Conservation (phyloP, 2,113 vertebrate species). For the Tachycineta bicolor region DNA sequence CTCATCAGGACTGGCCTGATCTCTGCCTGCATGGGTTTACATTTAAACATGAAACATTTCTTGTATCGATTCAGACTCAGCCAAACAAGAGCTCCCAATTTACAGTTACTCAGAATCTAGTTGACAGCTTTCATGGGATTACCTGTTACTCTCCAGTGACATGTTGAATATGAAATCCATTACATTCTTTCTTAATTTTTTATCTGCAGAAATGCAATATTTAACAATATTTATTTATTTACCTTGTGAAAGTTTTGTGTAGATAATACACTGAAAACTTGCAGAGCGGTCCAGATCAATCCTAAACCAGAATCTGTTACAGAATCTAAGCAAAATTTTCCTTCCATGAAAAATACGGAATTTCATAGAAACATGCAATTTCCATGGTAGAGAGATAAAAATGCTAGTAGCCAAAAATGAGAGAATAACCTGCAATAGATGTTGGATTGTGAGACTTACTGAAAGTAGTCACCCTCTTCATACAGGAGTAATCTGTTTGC, state of each 20-base stretch:
- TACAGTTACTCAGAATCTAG: not conserved
- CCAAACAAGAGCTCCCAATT: not conserved
- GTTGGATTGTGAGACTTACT: not conserved
- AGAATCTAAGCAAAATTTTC: not conserved
- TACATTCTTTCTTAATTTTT: not conserved
- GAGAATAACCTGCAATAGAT: not conserved
- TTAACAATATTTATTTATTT: not conserved
- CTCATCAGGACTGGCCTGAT: not conserved
- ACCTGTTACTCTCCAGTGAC: not conserved
- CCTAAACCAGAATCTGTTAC: not conserved
- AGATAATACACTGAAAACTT: not conserved
- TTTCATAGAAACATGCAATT: not conserved
- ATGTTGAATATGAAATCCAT: not conserved
- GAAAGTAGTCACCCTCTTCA: not conserved
- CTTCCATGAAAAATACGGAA: not conserved
- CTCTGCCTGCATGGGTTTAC: not conserved
- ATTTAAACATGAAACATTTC: not conserved
- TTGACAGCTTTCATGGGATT: not conserved
- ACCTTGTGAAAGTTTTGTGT: not conserved
- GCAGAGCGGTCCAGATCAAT: too few relatives aligned
- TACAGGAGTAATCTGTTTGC: not conserved
- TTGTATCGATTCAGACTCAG: not conserved
- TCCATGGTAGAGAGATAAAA: not conserved
- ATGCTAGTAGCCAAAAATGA: not conserved
- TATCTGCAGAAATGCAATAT: not conserved